phyloP scores from a whole-genome alignment of 2,113 vertebrate genomes.

The Dasypus novemcinctus region DNA sequence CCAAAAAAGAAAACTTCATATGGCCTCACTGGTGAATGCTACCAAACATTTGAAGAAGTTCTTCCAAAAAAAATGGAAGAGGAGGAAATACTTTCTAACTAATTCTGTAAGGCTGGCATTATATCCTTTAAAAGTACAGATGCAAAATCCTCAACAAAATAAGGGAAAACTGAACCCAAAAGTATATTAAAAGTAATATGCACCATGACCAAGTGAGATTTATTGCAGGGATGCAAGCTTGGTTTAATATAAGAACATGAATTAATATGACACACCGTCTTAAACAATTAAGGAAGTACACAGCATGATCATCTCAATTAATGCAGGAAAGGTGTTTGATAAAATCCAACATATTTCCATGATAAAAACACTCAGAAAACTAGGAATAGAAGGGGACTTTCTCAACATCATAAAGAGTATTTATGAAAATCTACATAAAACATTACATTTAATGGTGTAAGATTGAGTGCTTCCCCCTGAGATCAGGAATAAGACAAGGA shows the following conservation, averaged over 20 bases:
- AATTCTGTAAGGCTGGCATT: neutral
- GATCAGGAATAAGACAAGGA: neutral
- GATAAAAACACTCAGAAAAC: neutral
- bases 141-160: neutral
- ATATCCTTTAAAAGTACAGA: neutral
- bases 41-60: neutral
- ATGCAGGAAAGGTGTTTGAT: neutral
- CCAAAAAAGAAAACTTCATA: neutral
- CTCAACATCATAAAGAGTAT: neutral
- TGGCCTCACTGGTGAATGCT: neutral
- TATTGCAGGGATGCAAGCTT: neutral
- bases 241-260: neutral
- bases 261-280: neutral
- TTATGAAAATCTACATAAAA: neutral
- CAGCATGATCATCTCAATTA: neutral
- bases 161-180: neutral
- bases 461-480: neutral
- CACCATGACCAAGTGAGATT: neutral
- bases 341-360: neutral
- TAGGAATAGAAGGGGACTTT: neutral
- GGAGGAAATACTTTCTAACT: neutral
- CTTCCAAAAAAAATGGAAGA: neutral
- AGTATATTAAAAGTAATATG: neutral
- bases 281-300: neutral
- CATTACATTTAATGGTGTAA: neutral